A percentile compares a stretch with the other conserved stretches of the same genome.
Evolutionary conservation across 2,797 vertebrate species (phyloP).

Genomic region (Sebastes hopkinsi): DNA sequence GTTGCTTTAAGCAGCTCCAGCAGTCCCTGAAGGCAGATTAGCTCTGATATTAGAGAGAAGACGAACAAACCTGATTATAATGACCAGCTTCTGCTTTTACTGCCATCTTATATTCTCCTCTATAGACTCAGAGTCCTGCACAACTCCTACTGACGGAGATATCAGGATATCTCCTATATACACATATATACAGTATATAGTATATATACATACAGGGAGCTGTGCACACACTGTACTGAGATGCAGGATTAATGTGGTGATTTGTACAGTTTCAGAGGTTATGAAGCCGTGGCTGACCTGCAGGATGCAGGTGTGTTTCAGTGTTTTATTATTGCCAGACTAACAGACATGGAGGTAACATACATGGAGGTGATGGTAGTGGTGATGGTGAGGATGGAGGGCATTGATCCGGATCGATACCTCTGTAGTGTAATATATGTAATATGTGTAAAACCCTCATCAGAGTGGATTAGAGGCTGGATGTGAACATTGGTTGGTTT

Average conservation of each 20-base stretch:
- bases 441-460: conserved; percentile 50
- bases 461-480: conserved; percentile 36
- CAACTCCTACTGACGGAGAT: conserved; percentile 32
- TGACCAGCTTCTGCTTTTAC: conserved; percentile 4
- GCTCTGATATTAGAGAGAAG: conserved; percentile 33
- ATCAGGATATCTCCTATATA: conserved; percentile 8
- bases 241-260: conserved; percentile 12
- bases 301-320: conserved; percentile 22
- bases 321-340: conserved; percentile 48
- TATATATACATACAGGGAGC: neutral
- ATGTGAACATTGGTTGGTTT: conserved; percentile 10
- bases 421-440: conserved; percentile 43
- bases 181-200: neutral
- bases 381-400: conserved; percentile 27
- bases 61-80: conserved; percentile 37
- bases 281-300: conserved; percentile 35
- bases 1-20: conserved; percentile 29
- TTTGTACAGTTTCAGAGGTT: conserved; percentile 18
- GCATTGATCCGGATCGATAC: conserved; percentile 65
- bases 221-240: neutral
- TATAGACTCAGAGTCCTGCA: conserved; percentile 15
- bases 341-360: conserved; percentile 28
- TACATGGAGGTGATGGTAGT: too few species aligned
- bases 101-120: conserved; percentile 24
- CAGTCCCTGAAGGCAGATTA: conserved; percentile 37